Conservation (phyloP, 2,888 invertebrate species). For the Ophioninae sp. region DNA sequence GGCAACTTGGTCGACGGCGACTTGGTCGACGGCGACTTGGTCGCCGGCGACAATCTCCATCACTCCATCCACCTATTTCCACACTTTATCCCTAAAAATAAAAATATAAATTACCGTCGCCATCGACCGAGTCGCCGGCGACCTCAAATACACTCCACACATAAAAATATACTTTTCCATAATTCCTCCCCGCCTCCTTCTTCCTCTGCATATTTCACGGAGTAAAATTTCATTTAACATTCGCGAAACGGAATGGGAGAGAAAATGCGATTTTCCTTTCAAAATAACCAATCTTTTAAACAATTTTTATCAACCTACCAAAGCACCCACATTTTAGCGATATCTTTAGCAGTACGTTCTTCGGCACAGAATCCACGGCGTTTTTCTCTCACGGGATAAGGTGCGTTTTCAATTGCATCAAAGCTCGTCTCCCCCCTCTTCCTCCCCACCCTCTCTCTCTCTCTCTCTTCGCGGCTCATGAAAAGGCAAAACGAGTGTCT, state of each 20-base stretch:
- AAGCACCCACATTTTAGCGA: neutral
- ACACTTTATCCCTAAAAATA: no score
- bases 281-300: neutral
- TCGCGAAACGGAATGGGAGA: neutral
- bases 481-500: conserved; percentile 44
- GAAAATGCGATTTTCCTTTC: neutral
- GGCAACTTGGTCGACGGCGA: no score
- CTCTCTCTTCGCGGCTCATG: conserved; percentile 11
- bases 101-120: no score
- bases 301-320: neutral
- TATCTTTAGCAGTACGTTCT: conserved; percentile 6
- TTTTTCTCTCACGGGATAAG: conserved; percentile 64
- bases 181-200: no score
- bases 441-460: conserved; percentile 20
- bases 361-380: conserved; percentile 26
- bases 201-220: no score
- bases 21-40: no score
- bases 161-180: no score
- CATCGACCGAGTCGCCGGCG: no score
- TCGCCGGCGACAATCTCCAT: no score
- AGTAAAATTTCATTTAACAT: no score
- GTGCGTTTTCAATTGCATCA: conserved; percentile 69
- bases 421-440: conserved; percentile 57
- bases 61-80: no score
- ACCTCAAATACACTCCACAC: no score